Conservation (phyloP, 2,113 vertebrate genomes). For the Corvus cornix region DNA sequence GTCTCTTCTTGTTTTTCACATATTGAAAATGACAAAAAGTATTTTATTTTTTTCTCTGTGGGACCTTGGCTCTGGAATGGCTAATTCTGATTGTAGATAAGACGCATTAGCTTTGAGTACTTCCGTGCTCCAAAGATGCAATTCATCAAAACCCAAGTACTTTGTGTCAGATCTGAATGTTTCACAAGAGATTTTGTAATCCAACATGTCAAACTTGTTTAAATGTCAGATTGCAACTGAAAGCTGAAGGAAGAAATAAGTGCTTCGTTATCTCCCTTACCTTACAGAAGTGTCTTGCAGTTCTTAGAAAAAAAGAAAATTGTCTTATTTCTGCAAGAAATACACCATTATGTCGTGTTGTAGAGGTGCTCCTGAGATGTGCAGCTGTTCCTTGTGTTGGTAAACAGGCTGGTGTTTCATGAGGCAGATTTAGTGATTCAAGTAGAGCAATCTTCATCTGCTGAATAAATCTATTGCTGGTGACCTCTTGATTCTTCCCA, state of each 20-base stretch:
- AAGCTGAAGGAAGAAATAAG: conserved; percentile 12
- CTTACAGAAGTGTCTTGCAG: not conserved
- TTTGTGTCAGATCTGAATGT: conserved; percentile 39
- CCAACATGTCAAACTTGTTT: conserved; percentile 26
- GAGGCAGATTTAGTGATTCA: accelerated
- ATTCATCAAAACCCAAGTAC: conserved; percentile 37
- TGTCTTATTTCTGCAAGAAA: not conserved
- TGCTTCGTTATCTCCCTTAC: conserved; percentile 7
- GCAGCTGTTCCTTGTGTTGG: not conserved
- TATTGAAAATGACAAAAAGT: not conserved
- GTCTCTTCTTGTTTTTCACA: not conserved
- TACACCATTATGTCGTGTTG: accelerated
- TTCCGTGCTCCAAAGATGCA: conserved; percentile 1
- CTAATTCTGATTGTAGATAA: conserved; percentile 16
- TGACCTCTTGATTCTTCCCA: not conserved
- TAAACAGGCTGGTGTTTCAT: not conserved
- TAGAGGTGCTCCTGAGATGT: not conserved
- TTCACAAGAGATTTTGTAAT: conserved; percentile 45
- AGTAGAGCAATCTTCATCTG: not conserved
- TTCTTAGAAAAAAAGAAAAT: not conserved
- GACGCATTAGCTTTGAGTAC: not conserved
- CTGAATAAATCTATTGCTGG: not conserved
- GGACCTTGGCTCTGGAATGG: not conserved
- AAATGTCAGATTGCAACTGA: conserved; percentile 4
- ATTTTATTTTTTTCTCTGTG: not conserved